Base-by-base conservation (phyloP, 2,113 vertebrate species). In the Strigops habroptila region DNA sequence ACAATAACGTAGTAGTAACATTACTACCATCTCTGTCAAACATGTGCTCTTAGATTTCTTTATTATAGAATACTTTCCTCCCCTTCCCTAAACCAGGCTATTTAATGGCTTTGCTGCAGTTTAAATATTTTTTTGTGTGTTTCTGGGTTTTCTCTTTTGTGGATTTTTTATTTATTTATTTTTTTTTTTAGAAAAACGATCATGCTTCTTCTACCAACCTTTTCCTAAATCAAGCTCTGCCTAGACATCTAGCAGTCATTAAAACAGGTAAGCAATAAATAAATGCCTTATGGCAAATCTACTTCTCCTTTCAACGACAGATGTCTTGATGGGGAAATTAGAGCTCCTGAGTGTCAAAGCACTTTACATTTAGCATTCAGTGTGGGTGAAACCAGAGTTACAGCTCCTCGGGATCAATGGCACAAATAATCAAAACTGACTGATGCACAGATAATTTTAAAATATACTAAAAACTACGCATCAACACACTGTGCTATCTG, bases 301-400 rank as follows among this genome's bases (percentile, higher is more conserved):
- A 9, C 39, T 75, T 80, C 84, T 70, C 60, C 31, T 81, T 93
- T 87, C 77, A 51, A 81, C 0, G 0, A 82, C 65, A 86, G 65
- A 92, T 67, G 74, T 85, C 86, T 89, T 94, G 74, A 91, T 35
- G 65, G 21, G 43, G 67, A 94, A 96, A 86, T 89, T 27, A 91
- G 78, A 95, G 59, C 81, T 91, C 57, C 67, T 18, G 41, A 77
- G 81, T 68, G 59, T 91, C 81, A 91, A 59, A 84, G 81, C 70
- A 69, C 80, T 95, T 82, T 49, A 49, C 52, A 85, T 93, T 94
- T 76, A 91, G 77, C 64, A 88, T 86, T 93, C 69, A 52, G 53
- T 31, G 83, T 35, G 79, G 51, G 57, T 94, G 73, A 93, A 96
- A 88, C 28, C 57, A 73, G 73, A 83, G 48, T 39, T 67, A 87